Evolutionary conservation across 1,140 invertebrate genomes (phyloP), one percentile per base, ranked within the genome.

Genomic region (Thrips palmi): DNA sequence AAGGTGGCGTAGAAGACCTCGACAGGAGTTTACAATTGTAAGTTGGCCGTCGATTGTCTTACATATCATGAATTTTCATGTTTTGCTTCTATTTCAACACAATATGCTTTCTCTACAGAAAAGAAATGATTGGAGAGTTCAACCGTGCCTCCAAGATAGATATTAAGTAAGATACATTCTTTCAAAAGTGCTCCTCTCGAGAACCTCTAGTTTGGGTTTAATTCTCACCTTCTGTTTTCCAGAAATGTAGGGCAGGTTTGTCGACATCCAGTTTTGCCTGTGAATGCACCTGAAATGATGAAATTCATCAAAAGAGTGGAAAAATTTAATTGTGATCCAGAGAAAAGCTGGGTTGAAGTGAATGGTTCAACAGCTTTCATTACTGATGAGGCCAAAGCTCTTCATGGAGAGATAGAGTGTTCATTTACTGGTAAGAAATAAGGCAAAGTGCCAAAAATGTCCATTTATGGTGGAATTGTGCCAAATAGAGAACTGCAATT

Each of bases 281-380:
- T 78, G 28, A 62, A 68, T 44, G 65, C 70, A 49, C 68, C 70
- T 8, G 71, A 74, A 45, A 71, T 83, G 36, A 71, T 70, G 60
- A 67, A 67, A 51, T 77, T 72, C 45, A 63, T 79, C 31, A 57
- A 70, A 30, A 47, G 65, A 24, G 63, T 68, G 12, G 54, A 63
- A 3, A 64, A 65, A 32, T 58, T 81, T 15, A 49, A 63, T 21
- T 83, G 79, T 49, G 52, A 53, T 7, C 49, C 53, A 23, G 62
- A 65, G 7, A 63, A 51, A 37, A 65, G 65, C 48, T 75, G 65
- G 71, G 71, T 70, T 4, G 51, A 17, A 39, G 44, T 49, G 27
- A 48, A 43, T 34, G 59, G 56, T 5, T 50, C 44, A 18, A 47
- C 40, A 24, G 55, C 52, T 1, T 24, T 38, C n/a, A 54, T 58